phyloP scores from a whole-genome alignment of 2,113 vertebrate genomes.

The Solea solea region DNA sequence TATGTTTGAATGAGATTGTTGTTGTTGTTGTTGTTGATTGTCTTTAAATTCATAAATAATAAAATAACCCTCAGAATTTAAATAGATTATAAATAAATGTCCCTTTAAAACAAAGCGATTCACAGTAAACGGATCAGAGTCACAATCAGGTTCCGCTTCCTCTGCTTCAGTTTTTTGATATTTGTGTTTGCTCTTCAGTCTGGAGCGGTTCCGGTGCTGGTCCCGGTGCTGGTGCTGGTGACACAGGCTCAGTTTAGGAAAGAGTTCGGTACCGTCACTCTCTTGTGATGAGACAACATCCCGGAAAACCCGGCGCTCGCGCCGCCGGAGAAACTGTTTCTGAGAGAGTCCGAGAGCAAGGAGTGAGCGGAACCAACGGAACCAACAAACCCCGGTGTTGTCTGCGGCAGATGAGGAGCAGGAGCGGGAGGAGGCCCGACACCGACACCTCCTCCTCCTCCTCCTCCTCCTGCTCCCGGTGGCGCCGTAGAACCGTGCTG shows the following conservation, averaged over 20 bases:
- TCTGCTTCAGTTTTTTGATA: too few relatives aligned
- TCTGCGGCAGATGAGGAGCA: constrained; percentile 70
- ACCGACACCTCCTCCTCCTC: constrained; percentile 3
- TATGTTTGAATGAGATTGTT: too few relatives aligned
- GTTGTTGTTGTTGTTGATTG: constrained; percentile 48
- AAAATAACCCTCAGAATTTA: constrained; percentile 32
- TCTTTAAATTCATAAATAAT: constrained; percentile 71
- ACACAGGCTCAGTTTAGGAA: constrained; percentile 79
- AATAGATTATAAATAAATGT: too few relatives aligned
- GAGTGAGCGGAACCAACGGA: constrained; percentile 62
- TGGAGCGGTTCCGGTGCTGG: neutral
- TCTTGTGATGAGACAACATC: constrained; percentile 79
- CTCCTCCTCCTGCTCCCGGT: neutral
- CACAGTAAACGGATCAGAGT: too few relatives aligned
- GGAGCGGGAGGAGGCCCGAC: constrained; percentile 17
- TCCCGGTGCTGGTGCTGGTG: neutral
- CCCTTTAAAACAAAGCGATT: too few relatives aligned
- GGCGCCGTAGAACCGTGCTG: constrained; percentile 53
- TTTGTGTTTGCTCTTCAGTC: too few relatives aligned
- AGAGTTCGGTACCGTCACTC: constrained; percentile 69
- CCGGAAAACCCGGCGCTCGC: constrained; percentile 75
- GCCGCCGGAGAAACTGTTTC: constrained; percentile 75
- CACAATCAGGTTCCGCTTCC: too few relatives aligned
- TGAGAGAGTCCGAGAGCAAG: constrained; percentile 78
- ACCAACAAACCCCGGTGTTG: constrained; percentile 62